Evolutionary conservation across 2,797 vertebrate genomes (phyloP).

Genomic region (Chelon labrosus): DNA sequence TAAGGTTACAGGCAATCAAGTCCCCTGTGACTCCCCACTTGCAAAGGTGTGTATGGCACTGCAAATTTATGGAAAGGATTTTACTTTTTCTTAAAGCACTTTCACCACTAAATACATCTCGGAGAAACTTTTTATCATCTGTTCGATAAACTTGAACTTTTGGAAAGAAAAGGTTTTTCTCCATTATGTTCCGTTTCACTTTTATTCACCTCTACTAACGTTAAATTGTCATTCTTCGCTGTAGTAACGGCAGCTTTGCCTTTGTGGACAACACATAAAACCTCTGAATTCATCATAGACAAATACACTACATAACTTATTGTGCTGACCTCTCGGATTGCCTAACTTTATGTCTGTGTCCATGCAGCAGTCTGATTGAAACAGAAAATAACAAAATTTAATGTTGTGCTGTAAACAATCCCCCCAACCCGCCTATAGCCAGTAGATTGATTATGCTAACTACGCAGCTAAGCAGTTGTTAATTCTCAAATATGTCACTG

Average conservation of each 20-base stretch:
- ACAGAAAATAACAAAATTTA: constrained; percentile 28
- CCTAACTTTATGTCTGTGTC: constrained; percentile 22
- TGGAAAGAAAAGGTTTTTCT: no score
- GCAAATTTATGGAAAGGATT: no score
- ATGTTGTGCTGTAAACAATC: constrained; percentile 29
- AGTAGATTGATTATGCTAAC: constrained; percentile 41
- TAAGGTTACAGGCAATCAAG: no score
- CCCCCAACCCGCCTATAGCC: constrained; percentile 3
- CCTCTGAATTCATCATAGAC: not conserved
- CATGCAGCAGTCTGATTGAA: constrained; percentile 20
- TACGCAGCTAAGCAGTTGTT: constrained; percentile 34
- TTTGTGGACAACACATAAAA: not conserved
- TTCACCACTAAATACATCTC: no score
- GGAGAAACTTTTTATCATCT: no score
- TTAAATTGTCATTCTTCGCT: not conserved
- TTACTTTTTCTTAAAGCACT: no score
- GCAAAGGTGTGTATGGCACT: no score
- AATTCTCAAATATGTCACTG: constrained; percentile 50
- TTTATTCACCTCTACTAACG: no score
- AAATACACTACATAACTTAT: constrained; percentile 7
- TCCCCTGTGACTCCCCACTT: no score
- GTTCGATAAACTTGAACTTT: not conserved
- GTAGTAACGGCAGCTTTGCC: not conserved
- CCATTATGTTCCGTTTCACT: no score
- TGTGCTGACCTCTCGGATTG: constrained; percentile 12